These are phyloP conservation scores for Strix uralensis DNA, from an alignment of 2,113 vertebrate genomes.

Conservation along the genomic window DNA sequence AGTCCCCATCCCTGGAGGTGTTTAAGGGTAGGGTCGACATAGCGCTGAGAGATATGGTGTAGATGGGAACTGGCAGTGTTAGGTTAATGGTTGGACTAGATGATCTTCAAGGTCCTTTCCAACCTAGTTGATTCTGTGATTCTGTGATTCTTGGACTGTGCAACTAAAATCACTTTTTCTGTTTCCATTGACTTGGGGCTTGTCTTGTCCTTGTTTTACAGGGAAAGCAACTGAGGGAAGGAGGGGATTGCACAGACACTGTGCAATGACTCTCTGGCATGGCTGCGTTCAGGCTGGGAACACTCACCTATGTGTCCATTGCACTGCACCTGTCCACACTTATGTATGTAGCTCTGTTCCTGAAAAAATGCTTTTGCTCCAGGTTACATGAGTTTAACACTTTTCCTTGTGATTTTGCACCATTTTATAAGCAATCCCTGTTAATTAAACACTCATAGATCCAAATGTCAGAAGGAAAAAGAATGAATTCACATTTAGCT, in stretches of 20 bases:
- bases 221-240: background rate
- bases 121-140: too few relatives aligned
- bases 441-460: background rate
- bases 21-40: too few relatives aligned
- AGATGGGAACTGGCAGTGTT: too few relatives aligned
- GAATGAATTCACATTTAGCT: background rate
- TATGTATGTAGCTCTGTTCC: background rate
- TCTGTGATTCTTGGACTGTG: background rate
- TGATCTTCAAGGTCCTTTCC: too few relatives aligned
- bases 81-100: too few relatives aligned
- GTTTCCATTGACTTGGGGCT: background rate
- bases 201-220: background rate
- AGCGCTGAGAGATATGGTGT: too few relatives aligned
- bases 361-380: background rate
- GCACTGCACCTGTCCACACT: background rate
- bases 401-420: background rate
- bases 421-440: background rate
- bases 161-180: background rate
- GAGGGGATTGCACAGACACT: background rate
- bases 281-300: fast-evolving
- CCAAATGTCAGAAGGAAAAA: background rate
- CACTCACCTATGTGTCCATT: background rate
- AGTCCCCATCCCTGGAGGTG: too few relatives aligned
- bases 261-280: fast-evolving
- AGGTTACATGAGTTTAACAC: background rate